phyloP scores from a whole-genome alignment of 2,888 invertebrate species.

The Boloria euphrosyne region DNA sequence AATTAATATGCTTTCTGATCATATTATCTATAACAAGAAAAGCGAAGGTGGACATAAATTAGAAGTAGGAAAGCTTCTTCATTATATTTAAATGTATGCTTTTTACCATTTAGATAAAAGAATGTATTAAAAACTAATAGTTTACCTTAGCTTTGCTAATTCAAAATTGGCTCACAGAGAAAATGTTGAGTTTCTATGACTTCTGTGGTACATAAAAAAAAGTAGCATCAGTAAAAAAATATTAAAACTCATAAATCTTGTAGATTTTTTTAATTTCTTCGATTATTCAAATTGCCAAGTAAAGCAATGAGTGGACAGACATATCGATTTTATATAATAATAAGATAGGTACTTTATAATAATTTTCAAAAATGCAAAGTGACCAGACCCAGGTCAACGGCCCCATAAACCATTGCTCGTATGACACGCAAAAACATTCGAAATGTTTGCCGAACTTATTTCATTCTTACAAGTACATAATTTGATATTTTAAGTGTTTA shows the following conservation, averaged over 20 bases:
- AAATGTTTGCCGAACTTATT: conserved; percentile 23
- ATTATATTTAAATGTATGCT: neutral
- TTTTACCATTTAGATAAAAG: conserved; percentile 2
- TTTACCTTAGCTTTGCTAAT: too few species aligned
- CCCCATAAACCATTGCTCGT: conserved; percentile 33
- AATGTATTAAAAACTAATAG: neutral
- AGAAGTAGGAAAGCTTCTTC: conserved; percentile 6
- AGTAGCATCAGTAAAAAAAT: too few species aligned
- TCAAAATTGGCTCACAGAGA: too few species aligned
- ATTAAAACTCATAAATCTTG: too few species aligned
- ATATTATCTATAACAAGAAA: neutral
- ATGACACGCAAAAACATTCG: conserved; percentile 37
- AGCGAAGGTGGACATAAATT: neutral
- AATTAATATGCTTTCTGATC: neutral
- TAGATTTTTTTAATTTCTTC: too few species aligned
- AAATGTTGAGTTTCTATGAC: too few species aligned
- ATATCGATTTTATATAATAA: neutral
- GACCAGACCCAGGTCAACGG: conserved; percentile 30
- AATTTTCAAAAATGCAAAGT: conserved; percentile 16
- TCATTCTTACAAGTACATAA: neutral
- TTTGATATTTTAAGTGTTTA: conserved; percentile 1
- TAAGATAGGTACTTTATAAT: neutral
- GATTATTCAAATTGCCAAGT: too few species aligned
- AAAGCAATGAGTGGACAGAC: neutral
- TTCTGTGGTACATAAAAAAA: too few species aligned